Evolutionary conservation across 2,113 vertebrate genomes (phyloP), one percentile per base, ranked within the genome.

Genomic region (Oryzias javanicus): DNA sequence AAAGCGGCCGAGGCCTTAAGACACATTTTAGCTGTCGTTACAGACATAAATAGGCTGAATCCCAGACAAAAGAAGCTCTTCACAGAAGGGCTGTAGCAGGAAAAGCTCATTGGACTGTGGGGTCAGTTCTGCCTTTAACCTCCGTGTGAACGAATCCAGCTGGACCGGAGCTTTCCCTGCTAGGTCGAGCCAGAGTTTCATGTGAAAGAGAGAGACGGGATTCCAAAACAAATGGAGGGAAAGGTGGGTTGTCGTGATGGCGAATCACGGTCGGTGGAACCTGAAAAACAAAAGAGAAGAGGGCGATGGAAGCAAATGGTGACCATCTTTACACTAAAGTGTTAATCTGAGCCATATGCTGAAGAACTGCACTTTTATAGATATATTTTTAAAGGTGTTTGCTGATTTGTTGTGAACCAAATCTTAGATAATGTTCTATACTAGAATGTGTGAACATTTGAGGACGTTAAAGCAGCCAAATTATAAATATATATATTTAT

Each of bases 221-320:
- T 69, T 70, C 49, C 44, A 52, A 72, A 59, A 62, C 17, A 52
- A 68, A 48, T 44, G 55, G 40, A 63, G 25, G 24, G 67, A 47
- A 35, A 0, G 42, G 60, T 42, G 42, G 55, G 48, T 57, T 52
- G 64, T 42, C 24, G 19, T 12, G 45, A 19, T 42, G 55, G 42
- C 60, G 35, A 49, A 4, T 77, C 53, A 89, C 5, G 88, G 88
- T 44, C 88, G 88, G 56, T 89, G 88, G 60, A 87, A 89, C 77
- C 88, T 89, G 77, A 20, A 81, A 67, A 66, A 8, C 68, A 50
- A 67, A 66, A 49, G 72, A 41, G 75, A 12, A 54, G 56, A 10
- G 18, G 4, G 25, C 15, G 18, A 15, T 35, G 35, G 8, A 35
- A 35, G 35, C 35, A 35, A 2, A 13, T 35, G 35, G 10, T 35